Evolutionary conservation across 2,113 vertebrate genomes (phyloP).

Genomic region (Channa maculata): DNA sequence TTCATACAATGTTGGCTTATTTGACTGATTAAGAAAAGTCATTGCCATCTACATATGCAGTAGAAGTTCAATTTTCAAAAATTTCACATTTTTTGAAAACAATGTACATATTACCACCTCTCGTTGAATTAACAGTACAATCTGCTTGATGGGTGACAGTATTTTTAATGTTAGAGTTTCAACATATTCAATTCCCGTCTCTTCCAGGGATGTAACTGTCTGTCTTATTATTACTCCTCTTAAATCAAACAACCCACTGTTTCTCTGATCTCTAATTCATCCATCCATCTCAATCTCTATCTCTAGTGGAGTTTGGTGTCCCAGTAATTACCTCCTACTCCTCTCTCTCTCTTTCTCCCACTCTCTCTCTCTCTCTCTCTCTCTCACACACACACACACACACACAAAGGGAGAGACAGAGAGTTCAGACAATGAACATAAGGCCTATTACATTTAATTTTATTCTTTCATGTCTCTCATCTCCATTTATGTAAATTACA

Average conservation of each 20-base stretch:
- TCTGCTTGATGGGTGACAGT: not conserved
- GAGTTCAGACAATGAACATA: conserved; percentile 58
- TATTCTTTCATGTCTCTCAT: conserved; percentile 45
- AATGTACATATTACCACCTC: too few species aligned
- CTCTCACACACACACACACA: not conserved
- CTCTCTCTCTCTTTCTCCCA: not conserved
- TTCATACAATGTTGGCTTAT: too few species aligned
- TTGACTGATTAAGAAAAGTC: too few species aligned
- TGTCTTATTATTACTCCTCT: not conserved
- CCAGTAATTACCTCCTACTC: conserved; percentile 68
- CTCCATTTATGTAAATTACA: conserved; percentile 71
- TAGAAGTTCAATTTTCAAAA: too few species aligned
- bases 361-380: not conserved
- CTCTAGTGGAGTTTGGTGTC: conserved; percentile 42
- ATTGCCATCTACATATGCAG: too few species aligned
- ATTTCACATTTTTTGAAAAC: too few species aligned
- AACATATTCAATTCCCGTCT: not conserved
- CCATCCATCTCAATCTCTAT: conserved; percentile 44
- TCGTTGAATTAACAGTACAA: too few species aligned
- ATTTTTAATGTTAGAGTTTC: not conserved
- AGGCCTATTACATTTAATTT: conserved; percentile 53
- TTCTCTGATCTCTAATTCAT: conserved; percentile 42
- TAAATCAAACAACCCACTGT: conserved; percentile 3
- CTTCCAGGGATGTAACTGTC: not conserved
- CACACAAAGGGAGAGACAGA: conserved; percentile 2